Base-by-base conservation (phyloP, 2,888 invertebrate species). In the Drosophila cracens region DNA sequence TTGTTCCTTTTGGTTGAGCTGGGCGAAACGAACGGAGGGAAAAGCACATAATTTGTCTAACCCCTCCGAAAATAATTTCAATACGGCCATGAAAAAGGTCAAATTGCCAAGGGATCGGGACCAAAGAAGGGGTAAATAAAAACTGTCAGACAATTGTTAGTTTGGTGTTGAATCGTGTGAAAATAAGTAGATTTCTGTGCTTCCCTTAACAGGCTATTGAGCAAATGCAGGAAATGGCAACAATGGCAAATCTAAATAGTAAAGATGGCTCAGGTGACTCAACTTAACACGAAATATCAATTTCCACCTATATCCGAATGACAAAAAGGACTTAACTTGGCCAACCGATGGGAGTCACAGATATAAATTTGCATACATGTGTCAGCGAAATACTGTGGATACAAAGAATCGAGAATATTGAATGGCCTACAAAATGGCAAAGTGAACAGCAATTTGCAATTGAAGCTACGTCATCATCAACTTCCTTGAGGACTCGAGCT, bases 251-350 rank as follows among this genome's bases (percentile, higher is more conserved):
- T 49, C 27, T 25, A 54, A 46, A n/a, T 18, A n/a, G 27, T 25
- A 25, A 61, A 48, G 74, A 25, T 54, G 53, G 58, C 38, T 60
- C 72, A 77, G 77, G 75, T 76, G 74, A 75, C 53, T 77, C 84
- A 61, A 70, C 67, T 67, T 27, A 83, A 76, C 85, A 73, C 62
- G 64, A 69, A 66, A 76, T 71, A 77, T 73, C 66, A 74, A 87
- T 89, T 87, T 79, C 34, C 54, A 54, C 54, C 36, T 46, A 34
- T 51, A 34, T 51, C 25, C 46, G 25, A 25, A 16, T 4, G 8
- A 25, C 27, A 54, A 8, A 60, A 53, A 18, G 64, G 61, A 46
- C 53, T 74, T 49, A 52, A 53, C n/a, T 34, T 25, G 25, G 16
- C 3, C 8, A 46, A 16, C 46, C 16, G 16, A 6, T 7, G 51